phyloP scores from a whole-genome alignment of 2,113 vertebrate genomes.

The Calypte anna region DNA sequence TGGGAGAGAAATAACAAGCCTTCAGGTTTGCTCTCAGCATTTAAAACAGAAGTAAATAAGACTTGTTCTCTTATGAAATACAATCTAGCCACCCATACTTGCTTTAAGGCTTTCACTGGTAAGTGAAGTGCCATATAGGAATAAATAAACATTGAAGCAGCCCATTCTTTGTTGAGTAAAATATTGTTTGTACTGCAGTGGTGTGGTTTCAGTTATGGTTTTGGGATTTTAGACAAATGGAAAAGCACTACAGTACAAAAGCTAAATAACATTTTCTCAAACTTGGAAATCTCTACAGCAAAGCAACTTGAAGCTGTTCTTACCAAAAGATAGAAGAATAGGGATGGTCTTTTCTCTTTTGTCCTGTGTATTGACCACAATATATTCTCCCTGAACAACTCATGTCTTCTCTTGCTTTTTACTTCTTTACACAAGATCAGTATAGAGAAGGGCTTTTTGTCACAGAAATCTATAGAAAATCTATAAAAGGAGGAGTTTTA shows the following conservation, averaged over 20 bases:
- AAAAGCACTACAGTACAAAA: neutral
- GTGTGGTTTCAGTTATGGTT: neutral
- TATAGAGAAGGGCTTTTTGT: neutral
- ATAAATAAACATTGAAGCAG: slow-evolving; percentile 1
- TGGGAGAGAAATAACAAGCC: neutral
- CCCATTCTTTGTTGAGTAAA: neutral
- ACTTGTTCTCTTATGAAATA: neutral
- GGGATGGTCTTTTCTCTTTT: neutral
- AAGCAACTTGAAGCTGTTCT: neutral
- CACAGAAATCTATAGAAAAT: neutral
- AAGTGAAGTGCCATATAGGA: neutral
- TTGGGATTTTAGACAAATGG: neutral
- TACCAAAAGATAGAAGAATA: neutral
- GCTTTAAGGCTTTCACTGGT: neutral
- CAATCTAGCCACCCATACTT: neutral
- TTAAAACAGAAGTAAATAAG: neutral
- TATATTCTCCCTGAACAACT: neutral
- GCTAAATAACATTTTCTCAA: neutral
- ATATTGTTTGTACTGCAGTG: neutral
- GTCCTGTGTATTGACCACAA: neutral
- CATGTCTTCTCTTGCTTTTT: neutral
- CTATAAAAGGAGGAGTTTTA: neutral
- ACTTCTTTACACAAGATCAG: neutral
- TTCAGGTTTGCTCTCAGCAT: neutral
- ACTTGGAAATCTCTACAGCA: neutral